Percentiles rank a stretch among this genome's conserved stretches.
These are phyloP conservation scores for Pelodiscus sinensis DNA, from an alignment of 2,113 vertebrate species.

Conservation along the genomic window DNA sequence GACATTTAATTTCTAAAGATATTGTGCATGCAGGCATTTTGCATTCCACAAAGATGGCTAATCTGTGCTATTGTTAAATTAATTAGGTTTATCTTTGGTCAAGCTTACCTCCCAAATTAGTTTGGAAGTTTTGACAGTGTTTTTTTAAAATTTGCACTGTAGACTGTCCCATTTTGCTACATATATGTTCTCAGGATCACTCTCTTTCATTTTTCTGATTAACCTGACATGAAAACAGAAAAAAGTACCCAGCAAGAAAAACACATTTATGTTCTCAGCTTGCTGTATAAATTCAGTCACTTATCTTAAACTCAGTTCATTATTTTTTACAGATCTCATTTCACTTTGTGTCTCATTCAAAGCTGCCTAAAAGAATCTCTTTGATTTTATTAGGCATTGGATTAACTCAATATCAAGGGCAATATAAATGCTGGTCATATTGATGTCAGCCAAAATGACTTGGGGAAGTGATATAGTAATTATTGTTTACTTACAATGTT, in stretches of 20 bases:
- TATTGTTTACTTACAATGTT: background rate
- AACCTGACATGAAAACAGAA: background rate
- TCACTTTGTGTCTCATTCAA: accelerated
- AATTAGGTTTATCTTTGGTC: conserved; percentile 53
- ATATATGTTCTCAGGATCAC: accelerated
- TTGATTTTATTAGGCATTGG: background rate
- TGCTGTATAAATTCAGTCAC: background rate
- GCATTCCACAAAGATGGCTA: conserved; percentile 52
- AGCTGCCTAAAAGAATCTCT: background rate
- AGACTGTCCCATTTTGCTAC: background rate
- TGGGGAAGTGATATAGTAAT: background rate
- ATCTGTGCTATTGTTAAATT: conserved; percentile 52
- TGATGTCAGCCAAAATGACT: background rate
- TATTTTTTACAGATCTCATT: accelerated
- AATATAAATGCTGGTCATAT: background rate
- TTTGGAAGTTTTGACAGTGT: background rate
- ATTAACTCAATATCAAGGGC: background rate
- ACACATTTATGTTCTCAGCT: background rate
- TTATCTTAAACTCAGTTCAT: background rate
- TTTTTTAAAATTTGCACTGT: background rate
- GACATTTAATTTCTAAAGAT: conserved; percentile 37
- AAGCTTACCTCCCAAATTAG: background rate
- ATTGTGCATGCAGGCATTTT: conserved; percentile 35
- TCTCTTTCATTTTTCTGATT: background rate
- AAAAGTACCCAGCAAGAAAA: background rate